Evolutionary conservation across 1,140 invertebrate species (phyloP).

Genomic region (Ladona fulva): DNA sequence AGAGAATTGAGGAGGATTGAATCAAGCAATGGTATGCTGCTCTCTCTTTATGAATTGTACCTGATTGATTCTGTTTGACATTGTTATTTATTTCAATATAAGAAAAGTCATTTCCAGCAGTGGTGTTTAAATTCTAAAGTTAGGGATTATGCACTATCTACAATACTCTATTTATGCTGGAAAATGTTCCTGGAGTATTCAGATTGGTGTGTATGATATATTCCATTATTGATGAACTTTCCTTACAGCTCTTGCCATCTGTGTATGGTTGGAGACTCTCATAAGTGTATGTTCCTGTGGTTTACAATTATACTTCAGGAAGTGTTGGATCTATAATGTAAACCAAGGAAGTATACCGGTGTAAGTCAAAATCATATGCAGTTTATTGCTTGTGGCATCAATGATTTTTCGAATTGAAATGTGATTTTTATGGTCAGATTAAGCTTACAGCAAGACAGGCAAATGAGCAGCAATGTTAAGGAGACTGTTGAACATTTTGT

Average conservation of each 20-base stretch:
- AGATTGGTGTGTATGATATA: neutral
- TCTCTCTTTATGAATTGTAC: constrained; percentile 7
- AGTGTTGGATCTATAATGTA: neutral
- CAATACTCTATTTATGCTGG: neutral
- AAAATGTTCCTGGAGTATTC: constrained; percentile 9
- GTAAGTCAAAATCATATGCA: neutral
- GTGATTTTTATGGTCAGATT: neutral
- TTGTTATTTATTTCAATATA: constrained; percentile 9
- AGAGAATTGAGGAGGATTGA: neutral
- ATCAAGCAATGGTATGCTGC: constrained; percentile 4
- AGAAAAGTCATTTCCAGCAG: neutral
- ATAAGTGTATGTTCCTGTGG: neutral
- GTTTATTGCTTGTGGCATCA: constrained; percentile 9
- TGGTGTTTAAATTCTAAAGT: constrained; percentile 7
- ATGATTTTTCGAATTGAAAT: neutral
- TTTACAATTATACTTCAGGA: neutral
- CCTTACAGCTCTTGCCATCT: neutral
- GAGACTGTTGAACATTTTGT: neutral
- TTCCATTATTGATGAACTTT: constrained; percentile 8
- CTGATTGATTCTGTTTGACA: constrained; percentile 9
- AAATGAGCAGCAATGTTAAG: neutral
- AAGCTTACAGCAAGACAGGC: neutral
- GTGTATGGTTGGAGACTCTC: neutral
- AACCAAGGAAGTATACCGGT: neutral
- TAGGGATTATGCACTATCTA: neutral